Evolutionary conservation across 2,888 invertebrate genomes (phyloP), one percentile per base, ranked within the genome.

Genomic region (Graphium colonna): DNA sequence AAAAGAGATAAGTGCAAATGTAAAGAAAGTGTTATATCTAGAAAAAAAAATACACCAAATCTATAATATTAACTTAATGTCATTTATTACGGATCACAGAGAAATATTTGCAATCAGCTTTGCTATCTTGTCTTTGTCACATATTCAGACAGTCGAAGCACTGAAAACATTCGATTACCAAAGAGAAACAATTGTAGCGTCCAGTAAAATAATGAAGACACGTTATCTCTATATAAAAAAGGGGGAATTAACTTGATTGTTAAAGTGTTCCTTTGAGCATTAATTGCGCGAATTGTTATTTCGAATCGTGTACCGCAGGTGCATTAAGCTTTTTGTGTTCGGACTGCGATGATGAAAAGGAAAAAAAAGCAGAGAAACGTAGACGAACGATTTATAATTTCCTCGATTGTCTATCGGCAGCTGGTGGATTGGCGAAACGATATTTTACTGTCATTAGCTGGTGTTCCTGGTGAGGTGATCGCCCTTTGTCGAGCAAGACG

Each of bases 391-490:
- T 49, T 51, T 51, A 43, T 59, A 62, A 60, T 60, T 52, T 58
- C 49, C 52, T 50, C 56, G 51, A 60, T 62, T 58, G 57, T 52
- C 56, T 57, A 53, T 52, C 33, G 46, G 57, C 72, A 73, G 69
- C 73, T 72, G 70, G 63, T 61, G 57, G 55, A 62, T 70, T 67
- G 68, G 71, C 69, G 54, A 64, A 63, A 65, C 66, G 58, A 73
- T 73, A 69, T 68, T 73, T 72, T 73, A 77, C 59, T 64, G 64
- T 73, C 76, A 77, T 79, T 76, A 78, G 75, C 69, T n/a, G 68
- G 56, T 63, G 65, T 60, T 18, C 60, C 60, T 55, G 53, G 52
- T 52, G 40, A 33, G 33, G 39, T 49, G 44, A 49, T 50, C 50
- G 45, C n/a, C 67, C 64, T 73, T 73, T 74, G 76, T 75, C 71